phyloP scores from a whole-genome alignment of 2,113 vertebrate genomes.

The Chauna torquata region DNA sequence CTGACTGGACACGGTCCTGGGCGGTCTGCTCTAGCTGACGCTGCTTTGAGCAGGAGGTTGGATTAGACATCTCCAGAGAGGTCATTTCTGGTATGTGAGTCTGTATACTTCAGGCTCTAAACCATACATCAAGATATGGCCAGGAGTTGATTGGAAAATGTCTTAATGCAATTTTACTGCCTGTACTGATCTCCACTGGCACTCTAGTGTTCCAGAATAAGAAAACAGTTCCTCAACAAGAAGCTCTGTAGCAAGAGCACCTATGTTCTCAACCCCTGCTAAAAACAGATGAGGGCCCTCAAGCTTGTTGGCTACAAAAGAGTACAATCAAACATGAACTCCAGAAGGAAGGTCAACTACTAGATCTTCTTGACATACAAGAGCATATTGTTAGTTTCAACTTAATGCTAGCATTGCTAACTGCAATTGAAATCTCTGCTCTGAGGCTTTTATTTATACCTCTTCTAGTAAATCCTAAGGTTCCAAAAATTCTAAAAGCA shows the following conservation, averaged over 20 bases:
- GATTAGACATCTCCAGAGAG: background rate
- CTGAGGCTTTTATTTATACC: background rate
- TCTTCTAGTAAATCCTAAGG: background rate
- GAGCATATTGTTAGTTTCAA: background rate
- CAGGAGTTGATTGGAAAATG: background rate
- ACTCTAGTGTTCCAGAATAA: background rate
- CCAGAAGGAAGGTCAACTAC: background rate
- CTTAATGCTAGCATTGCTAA: background rate
- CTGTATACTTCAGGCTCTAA: background rate
- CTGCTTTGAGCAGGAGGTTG: background rate
- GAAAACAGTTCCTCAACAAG: background rate
- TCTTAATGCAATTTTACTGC: background rate
- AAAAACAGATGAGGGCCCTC: background rate
- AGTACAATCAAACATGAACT: background rate
- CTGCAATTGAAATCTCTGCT: background rate
- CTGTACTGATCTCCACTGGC: background rate
- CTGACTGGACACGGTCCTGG: background rate
- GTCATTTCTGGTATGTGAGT: background rate
- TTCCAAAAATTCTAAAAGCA: slow-evolving; percentile 16
- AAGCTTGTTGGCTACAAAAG: background rate
- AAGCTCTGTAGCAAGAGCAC: background rate
- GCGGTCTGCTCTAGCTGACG: background rate
- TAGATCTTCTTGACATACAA: background rate
- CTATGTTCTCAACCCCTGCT: background rate
- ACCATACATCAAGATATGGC: background rate